Base-by-base conservation (phyloP, 2,797 vertebrate species). In the Pseudotriccus pelzelni region DNA sequence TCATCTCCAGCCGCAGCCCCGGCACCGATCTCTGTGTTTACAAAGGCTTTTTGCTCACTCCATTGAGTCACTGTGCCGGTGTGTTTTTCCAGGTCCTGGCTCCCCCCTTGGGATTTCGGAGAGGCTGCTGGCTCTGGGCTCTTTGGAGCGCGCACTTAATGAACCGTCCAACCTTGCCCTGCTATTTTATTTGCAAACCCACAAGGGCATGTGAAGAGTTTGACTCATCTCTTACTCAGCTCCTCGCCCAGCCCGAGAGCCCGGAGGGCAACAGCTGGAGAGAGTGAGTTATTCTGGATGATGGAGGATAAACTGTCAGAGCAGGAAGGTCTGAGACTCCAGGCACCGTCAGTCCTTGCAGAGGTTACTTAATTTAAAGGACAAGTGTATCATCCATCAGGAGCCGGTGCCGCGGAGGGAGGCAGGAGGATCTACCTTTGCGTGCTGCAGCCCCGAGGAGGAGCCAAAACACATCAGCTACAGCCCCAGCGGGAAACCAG, bases 401-500 rank as follows among this genome's bases (percentile, higher is more conserved):
- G 64, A 10, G 28, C n/a, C 25, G 7, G 27, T 4, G 18, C 12
- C 1, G 4, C 0, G 10, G 19, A 39, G 24, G 50, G 60, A 85
- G 34, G 13, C 14, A 49, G 34, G 36, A 30, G 22, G 9, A 16
- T 9, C 64, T 30, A 7, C 52, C 41, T 52, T 10, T 19, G 39
- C 32, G 34, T 46, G 15, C 27, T 10, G 1, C 0, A 28, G 44
- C 37, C 24, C 59, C 0, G 0, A 59, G 76, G 49, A 63, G 30
- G 44, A 69, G 41, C n/a, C 50, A 24, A 1, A 12, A 6, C 9
- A 4, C 37, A 15, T 11, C 50, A 36, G 18, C 1, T 49, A 25
- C 47, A 37, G 24, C 23, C 20, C 24, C 84, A 23, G 58, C 0
- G 21, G 75, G 73, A 82, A 69, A 12, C n/a, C 43, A 17, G 1